Conservation (phyloP, 2,888 invertebrate genomes). For the Epistrophe grossulariae region DNA sequence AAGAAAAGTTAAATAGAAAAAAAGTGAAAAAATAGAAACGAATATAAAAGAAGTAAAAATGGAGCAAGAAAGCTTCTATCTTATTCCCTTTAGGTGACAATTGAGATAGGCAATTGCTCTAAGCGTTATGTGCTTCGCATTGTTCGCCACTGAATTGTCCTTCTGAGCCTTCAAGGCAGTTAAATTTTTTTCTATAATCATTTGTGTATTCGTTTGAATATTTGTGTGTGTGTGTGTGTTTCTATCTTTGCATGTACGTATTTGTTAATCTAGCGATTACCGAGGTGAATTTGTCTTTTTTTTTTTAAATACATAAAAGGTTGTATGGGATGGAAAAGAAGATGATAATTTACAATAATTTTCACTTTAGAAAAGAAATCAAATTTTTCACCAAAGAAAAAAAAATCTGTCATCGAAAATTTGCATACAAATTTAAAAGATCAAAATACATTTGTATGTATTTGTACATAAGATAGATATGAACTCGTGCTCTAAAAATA, state of each 20-base stretch:
- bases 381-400: background rate
- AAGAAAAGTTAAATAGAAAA: conserved; percentile 26
- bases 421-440: background rate
- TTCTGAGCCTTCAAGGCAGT: conserved; percentile 36
- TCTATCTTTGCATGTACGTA: background rate
- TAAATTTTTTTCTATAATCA: conserved; percentile 54
- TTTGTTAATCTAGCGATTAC: conserved; percentile 16
- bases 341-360: background rate
- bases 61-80: conserved; percentile 53
- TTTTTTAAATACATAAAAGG: background rate
- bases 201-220: background rate
- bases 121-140: conserved; percentile 67
- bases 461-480: too few species aligned
- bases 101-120: conserved; percentile 73
- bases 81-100: conserved; percentile 73
- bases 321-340: background rate
- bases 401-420: background rate
- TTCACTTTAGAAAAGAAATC: background rate
- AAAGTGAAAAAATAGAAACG: background rate
- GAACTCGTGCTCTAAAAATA: too few species aligned
- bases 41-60: conserved; percentile 40
- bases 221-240: conserved; percentile 7
- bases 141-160: conserved; percentile 63
- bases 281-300: background rate
- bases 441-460: too few species aligned